Base-by-base conservation (phyloP, 92 coral and sea anemone species). In the Porites evermanni region DNA sequence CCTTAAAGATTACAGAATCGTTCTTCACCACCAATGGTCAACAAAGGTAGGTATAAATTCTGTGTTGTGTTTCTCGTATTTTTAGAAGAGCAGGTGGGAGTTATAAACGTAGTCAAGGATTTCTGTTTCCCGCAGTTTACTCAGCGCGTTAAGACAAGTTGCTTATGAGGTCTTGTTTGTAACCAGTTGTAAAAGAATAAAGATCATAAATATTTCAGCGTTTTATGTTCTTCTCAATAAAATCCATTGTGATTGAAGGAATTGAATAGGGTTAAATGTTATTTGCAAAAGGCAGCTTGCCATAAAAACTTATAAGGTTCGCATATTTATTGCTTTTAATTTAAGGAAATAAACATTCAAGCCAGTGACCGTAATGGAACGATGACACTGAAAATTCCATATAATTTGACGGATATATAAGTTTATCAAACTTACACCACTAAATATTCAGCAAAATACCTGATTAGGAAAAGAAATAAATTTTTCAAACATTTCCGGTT, bases 11-110 rank as follows among this genome's bases (percentile, higher is more conserved):
- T 85, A 85, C 47, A 0, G 58, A 69, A 66, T 85, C 13, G 83
- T 67, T 29, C 83, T 85, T 14, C 74, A 65, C 58, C 75, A 75
- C 1, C n/a, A 75, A 24, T 67, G 61, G 67, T 85, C 88, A 70
- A 85, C 88, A 13, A 68, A 85, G 83, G 88, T 85, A 23, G 47
- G 26, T 12, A 18, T 24, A 16, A 13, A 1, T 56, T 70, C 1
- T 5, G 50, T 38, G 60, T 59, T 60, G 59, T 81, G 23, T 72
- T 59, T 63, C 51, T 52, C 11, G 8, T 83, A 38, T 59, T 6
- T 38, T 58, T 2, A 2, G 47, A 72, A 47, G 18, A 17, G 10
- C 87, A 83, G 87, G 87, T 83, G 87, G 52, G 51, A 0, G 53
- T 32, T 13, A 65, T 63, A 64, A 63, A 24, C 74, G 17, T 20